phyloP scores from a whole-genome alignment of 2,888 invertebrate genomes.

The Pyrochroa serraticornis region DNA sequence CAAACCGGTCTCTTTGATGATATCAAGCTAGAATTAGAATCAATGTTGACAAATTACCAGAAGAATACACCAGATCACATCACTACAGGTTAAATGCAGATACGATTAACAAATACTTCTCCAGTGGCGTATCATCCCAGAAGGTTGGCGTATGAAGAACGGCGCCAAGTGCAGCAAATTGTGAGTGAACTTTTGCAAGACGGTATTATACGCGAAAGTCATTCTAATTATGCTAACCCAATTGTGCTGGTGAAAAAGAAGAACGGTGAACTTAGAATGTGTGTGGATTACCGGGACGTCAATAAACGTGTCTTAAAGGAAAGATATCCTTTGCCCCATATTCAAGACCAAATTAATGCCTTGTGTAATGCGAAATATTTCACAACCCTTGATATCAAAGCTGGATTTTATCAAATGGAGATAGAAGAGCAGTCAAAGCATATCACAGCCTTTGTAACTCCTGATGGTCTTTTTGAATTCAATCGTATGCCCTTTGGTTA shows the following conservation, averaged over 20 bases:
- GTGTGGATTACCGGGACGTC: constrained; percentile 35
- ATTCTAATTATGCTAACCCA: constrained; percentile 33
- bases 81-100: constrained; percentile 25
- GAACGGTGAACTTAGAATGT: constrained; percentile 31
- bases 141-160: constrained; percentile 32
- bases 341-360: constrained; percentile 35
- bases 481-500: constrained; percentile 34
- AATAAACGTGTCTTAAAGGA: constrained; percentile 33
- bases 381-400: constrained; percentile 35
- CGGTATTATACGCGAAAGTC: constrained; percentile 34
- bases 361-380: constrained; percentile 30
- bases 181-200: constrained; percentile 30
- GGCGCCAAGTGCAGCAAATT: constrained; percentile 31
- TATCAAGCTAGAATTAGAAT: constrained; percentile 13
- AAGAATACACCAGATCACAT: constrained; percentile 27
- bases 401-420: constrained; percentile 35
- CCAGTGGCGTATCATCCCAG: constrained; percentile 31
- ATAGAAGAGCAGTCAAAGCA: constrained; percentile 30
- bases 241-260: constrained; percentile 34
- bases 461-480: constrained; percentile 31
- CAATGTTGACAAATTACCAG: constrained; percentile 9
- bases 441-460: constrained; percentile 32
- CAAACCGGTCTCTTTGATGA: background rate
- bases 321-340: constrained; percentile 33
- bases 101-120: constrained; percentile 22